Conservation (phyloP, 2,113 vertebrate species). For the Rhabdornis inornatus region DNA sequence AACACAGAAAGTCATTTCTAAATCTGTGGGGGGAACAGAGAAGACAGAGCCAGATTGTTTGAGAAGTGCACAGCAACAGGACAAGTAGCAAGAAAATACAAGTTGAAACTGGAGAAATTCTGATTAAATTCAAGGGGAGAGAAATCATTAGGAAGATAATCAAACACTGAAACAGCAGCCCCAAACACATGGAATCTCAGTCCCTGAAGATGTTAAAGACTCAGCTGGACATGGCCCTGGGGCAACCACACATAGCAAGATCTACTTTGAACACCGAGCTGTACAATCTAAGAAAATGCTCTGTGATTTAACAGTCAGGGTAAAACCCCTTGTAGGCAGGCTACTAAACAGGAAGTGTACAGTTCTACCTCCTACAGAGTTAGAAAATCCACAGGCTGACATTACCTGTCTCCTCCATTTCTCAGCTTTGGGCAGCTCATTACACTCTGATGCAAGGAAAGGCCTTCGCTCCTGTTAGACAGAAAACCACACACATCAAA, state of each 20-base stretch:
- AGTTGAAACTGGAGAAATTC: not conserved
- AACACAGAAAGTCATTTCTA: not conserved
- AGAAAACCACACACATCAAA: not conserved
- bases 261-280: not conserved
- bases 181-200: not conserved
- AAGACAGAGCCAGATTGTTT: not conserved
- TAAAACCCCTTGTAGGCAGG: not conserved
- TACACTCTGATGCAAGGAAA: slow-evolving; percentile 94
- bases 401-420: slow-evolving; percentile 95
- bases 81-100: not conserved
- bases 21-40: fast-evolving
- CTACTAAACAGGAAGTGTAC: fast-evolving
- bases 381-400: not conserved
- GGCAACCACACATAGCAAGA: not conserved
- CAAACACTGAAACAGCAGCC: not conserved
- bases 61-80: fast-evolving
- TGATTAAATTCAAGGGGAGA: not conserved
- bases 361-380: fast-evolving
- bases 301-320: not conserved
- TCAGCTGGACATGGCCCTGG: not conserved
- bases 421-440: slow-evolving; percentile 93
- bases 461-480: slow-evolving; percentile 87
- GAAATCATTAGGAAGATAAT: not conserved
- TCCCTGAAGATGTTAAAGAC: not conserved
- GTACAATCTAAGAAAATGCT: not conserved